Evolutionary conservation across 1,140 invertebrate genomes (phyloP).

Genomic region (Acyrthosiphon pisum): DNA sequence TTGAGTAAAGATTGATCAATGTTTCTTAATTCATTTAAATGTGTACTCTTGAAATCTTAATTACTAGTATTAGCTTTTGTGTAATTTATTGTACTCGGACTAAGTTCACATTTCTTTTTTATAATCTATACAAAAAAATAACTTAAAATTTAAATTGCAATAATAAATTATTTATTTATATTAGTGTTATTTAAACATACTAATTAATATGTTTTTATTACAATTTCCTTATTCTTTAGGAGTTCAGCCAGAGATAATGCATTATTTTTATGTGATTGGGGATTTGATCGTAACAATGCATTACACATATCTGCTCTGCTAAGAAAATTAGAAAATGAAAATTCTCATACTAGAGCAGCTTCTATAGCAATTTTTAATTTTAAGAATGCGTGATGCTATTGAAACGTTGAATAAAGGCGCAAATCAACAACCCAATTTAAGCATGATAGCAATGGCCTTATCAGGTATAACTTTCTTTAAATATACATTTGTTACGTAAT

Average conservation of each 20-base stretch:
- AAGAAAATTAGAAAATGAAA: slow-evolving; percentile 62
- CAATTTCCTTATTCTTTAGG: slow-evolving; percentile 64
- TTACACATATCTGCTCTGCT: slow-evolving; percentile 52
- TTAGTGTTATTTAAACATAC: not conserved
- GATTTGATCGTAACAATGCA: slow-evolving; percentile 67
- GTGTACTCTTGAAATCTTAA: not conserved
- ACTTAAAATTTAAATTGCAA: not conserved
- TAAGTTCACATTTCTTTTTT: not conserved
- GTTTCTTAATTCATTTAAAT: not conserved
- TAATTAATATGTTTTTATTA: not conserved
- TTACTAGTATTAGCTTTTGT: not conserved
- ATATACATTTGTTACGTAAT: not conserved
- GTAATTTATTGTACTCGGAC: not conserved
- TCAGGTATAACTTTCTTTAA: slow-evolving; percentile 65
- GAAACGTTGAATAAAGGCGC: slow-evolving; percentile 80
- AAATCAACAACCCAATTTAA: slow-evolving; percentile 61
- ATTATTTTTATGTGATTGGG: slow-evolving; percentile 87
- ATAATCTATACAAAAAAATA: not conserved
- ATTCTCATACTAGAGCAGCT: slow-evolving; percentile 79
- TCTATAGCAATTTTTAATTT: slow-evolving; percentile 88
- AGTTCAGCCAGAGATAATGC: slow-evolving; percentile 80
- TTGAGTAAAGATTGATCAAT: not conserved
- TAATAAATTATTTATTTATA: slow-evolving; percentile 1
- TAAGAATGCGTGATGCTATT: slow-evolving; percentile 83
- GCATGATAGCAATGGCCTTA: slow-evolving; percentile 88